A percentile compares a stretch with the other conserved stretches of the same genome.
phyloP scores from a whole-genome alignment of 2,797 vertebrate genomes.

The Atherinosoma microstoma region DNA sequence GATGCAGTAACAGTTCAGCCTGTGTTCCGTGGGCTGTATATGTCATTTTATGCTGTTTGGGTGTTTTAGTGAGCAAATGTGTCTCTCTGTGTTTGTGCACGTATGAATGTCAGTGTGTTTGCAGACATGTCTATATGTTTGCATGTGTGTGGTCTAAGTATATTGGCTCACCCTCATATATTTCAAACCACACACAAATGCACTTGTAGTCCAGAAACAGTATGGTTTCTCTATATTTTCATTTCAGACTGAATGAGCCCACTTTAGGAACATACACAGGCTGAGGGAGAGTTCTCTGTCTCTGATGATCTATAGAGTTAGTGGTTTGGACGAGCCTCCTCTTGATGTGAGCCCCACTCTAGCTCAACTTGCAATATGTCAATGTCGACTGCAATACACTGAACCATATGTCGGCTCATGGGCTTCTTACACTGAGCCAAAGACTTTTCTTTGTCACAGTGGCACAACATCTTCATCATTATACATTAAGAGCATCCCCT shows the following conservation, averaged over 20 bases:
- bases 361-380: constrained; percentile 73
- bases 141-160: constrained; percentile 77
- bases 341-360: constrained; percentile 72
- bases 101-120: constrained; percentile 18
- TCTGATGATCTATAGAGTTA: constrained; percentile 77
- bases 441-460: constrained; percentile 63
- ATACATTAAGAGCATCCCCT: constrained; percentile 64
- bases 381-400: constrained; percentile 75
- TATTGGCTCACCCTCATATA: constrained; percentile 55
- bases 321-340: constrained; percentile 69
- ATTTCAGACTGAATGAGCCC: constrained; percentile 61
- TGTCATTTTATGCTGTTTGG: constrained; percentile 58
- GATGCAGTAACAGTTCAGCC: constrained; percentile 51
- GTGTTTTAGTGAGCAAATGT: constrained; percentile 36
- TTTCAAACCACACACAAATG: constrained; percentile 63
- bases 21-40: constrained; percentile 65
- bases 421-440: constrained; percentile 53
- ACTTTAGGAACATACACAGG: constrained; percentile 44
- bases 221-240: constrained; percentile 51
- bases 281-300: constrained; percentile 68
- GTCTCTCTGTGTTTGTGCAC: constrained; percentile 36
- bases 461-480: constrained; percentile 75
- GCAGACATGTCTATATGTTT: constrained; percentile 25
- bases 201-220: constrained; percentile 28
- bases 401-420: constrained; percentile 76